Percentiles rank a stretch among this genome's conserved stretches.
These are phyloP conservation scores for Amiota mariae DNA, from an alignment of 2,888 invertebrate genomes.

Conservation along the genomic window DNA sequence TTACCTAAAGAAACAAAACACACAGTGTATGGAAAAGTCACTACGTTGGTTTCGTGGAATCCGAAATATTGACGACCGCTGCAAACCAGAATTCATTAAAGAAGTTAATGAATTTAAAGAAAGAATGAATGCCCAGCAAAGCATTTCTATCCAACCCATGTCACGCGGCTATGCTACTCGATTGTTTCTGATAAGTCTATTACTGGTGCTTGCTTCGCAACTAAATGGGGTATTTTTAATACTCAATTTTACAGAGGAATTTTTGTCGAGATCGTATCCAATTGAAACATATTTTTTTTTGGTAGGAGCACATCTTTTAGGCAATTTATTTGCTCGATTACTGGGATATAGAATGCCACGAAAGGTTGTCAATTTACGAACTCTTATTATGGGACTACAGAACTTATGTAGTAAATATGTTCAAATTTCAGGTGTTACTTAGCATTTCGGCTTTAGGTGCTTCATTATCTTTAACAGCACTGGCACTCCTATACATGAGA, in stretches of 20 bases:
- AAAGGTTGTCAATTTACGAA: constrained; percentile 40
- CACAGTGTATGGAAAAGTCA: constrained; percentile 64
- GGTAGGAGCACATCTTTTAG: constrained; percentile 58
- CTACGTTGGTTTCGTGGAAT: constrained; percentile 70
- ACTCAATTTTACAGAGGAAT: constrained; percentile 62
- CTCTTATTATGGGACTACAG: too few relatives aligned
- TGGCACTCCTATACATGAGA: constrained; percentile 46
- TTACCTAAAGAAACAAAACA: constrained; percentile 57
- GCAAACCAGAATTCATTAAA: constrained; percentile 56
- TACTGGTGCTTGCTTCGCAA: constrained; percentile 63
- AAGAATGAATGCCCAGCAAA: constrained; percentile 36
- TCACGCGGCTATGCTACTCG: constrained; percentile 52
- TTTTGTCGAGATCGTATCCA: constrained; percentile 50
- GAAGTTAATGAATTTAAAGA: constrained; percentile 61
- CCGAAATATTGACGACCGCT: constrained; percentile 63
- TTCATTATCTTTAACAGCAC: constrained; percentile 49
- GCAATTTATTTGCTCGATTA: constrained; percentile 53
- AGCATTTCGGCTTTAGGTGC: constrained; percentile 58
- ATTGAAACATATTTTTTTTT: constrained; percentile 42
- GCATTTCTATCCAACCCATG: constrained; percentile 38
- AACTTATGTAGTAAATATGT: background rate
- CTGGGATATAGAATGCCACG: constrained; percentile 56
- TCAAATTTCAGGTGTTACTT: constrained; percentile 54
- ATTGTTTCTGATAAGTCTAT: constrained; percentile 51
- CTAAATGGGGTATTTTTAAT: constrained; percentile 66